Conservation (phyloP, 2,888 invertebrate species). For the Oligia fasciuncula region DNA sequence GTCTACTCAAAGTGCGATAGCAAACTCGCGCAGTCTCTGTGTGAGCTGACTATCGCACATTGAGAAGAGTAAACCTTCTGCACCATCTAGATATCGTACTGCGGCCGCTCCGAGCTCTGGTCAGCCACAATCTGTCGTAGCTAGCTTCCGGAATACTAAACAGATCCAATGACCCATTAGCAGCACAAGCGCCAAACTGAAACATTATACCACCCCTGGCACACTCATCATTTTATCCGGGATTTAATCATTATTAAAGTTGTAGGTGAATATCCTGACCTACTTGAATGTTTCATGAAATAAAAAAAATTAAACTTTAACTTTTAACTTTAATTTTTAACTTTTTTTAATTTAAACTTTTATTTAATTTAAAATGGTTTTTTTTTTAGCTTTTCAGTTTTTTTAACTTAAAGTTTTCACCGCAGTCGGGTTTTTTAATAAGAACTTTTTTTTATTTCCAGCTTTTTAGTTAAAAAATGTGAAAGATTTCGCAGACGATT, state of each 20-base stretch:
- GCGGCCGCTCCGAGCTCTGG: neutral
- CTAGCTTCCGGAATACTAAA: constrained; percentile 26
- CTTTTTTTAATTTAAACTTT: too few relatives aligned
- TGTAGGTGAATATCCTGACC: neutral
- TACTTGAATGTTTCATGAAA: neutral
- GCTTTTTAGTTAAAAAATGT: too few relatives aligned
- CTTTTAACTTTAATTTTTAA: too few relatives aligned
- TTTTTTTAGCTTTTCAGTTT: too few relatives aligned
- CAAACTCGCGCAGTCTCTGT: neutral
- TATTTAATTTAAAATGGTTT: too few relatives aligned
- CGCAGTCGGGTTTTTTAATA: too few relatives aligned
- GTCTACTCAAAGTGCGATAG: neutral
- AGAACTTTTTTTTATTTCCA: too few relatives aligned
- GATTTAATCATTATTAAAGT: neutral
- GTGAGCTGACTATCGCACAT: neutral
- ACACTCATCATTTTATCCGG: neutral
- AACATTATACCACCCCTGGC: neutral
- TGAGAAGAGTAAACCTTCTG: constrained; percentile 25
- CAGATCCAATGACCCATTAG: constrained; percentile 21
- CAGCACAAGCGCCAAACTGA: constrained; percentile 13
- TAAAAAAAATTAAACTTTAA: too few relatives aligned
- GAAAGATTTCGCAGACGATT: too few relatives aligned
- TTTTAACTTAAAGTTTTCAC: too few relatives aligned
- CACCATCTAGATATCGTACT: neutral
- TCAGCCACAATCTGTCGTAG: constrained; percentile 30